Base-by-base conservation (phyloP, 2,888 invertebrate species). In the Nephrotoma appendiculata region DNA sequence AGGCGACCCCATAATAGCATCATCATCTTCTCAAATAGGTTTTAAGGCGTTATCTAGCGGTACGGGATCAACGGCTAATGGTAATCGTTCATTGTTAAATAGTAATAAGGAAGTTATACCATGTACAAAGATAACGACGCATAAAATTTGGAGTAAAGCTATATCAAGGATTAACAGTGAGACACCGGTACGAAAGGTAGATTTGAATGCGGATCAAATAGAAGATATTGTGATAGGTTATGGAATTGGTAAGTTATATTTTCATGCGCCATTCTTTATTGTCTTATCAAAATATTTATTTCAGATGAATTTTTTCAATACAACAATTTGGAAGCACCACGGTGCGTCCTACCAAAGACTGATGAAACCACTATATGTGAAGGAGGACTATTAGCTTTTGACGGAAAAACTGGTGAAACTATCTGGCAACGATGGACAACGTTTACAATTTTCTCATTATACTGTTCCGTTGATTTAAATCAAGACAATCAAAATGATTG, bases 191-290 rank as follows among this genome's bases (percentile, higher is more conserved):
- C 92, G 95, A 88, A 92, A 94, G 87, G 92, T 94, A 41, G 96
- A 96, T 90, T 93, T 96, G 0, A 95, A 96, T 91, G 92, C 92
- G 3, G 96, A 97, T 92, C 94, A 93, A 19, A 90, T 95, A 9
- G 93, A 94, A 86, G 96, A 97, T 91, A 92, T 96, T 41, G 93
- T 96, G 87, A 93, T 96, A 88, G 96, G 96, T 87, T 96, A 95
- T 91, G 96, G 95, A 86, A 95, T 96, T 90, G 95, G 95, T 95
- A 88, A 88, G 88, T 88, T 86, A 85, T 87, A 19, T 6, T 87
- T 87, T n/a, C 11, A 52, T 31, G 43, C 5, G 2, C 5, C 42
- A 1, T 6, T 83, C 12, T 41, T 41, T 15, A 86, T 12, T 43
- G 45, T 41, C 6, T 42, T 41, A 83, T 43, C 19, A 19, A 86